A percentile compares a stretch with the other conserved stretches of the same genome.
Conservation (phyloP, 1,140 invertebrate genomes). For the Halictus rubicundus region DNA sequence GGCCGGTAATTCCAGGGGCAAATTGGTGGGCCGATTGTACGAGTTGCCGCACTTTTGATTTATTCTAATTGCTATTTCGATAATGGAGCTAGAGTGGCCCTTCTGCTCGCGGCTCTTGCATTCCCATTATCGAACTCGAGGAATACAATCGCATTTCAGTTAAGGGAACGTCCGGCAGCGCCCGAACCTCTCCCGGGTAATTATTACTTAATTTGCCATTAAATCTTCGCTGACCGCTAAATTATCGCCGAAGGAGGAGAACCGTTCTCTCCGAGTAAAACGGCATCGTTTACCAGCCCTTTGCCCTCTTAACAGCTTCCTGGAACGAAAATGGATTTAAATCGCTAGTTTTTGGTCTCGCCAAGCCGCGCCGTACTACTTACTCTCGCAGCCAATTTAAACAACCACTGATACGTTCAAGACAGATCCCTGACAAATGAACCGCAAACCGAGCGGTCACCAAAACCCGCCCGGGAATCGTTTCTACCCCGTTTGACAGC, state of each 20-base stretch:
- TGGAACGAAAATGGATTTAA: not conserved
- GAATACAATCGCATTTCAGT: conserved; percentile 78
- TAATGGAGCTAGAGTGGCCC: conserved; percentile 70
- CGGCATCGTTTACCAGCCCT: conserved; percentile 6
- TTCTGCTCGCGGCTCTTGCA: conserved; percentile 72
- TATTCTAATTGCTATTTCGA: conserved; percentile 81
- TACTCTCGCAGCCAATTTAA: conserved; percentile 39
- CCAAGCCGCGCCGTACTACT: too few species aligned
- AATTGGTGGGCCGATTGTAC: conserved; percentile 69
- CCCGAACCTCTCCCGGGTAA: conserved; percentile 62
- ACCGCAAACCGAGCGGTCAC: conserved; percentile 63
- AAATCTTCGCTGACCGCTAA: conserved; percentile 77
- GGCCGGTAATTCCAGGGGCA: conserved; percentile 61
- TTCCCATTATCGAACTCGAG: conserved; percentile 79
- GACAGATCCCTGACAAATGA: conserved; percentile 60
- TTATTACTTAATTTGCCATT: conserved; percentile 79
- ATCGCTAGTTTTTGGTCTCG: conserved; percentile 18
- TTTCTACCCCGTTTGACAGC: conserved; percentile 59
- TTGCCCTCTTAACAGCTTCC: not conserved
- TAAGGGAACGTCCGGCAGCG: conserved; percentile 71
- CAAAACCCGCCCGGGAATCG: conserved; percentile 62
- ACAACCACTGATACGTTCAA: conserved; percentile 35
- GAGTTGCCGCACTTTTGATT: conserved; percentile 76
- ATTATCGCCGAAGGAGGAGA: conserved; percentile 66
- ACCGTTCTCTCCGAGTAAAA: conserved; percentile 32